Base-by-base conservation (phyloP, 2,797 vertebrate genomes). In the Leptodactylus fallax region DNA sequence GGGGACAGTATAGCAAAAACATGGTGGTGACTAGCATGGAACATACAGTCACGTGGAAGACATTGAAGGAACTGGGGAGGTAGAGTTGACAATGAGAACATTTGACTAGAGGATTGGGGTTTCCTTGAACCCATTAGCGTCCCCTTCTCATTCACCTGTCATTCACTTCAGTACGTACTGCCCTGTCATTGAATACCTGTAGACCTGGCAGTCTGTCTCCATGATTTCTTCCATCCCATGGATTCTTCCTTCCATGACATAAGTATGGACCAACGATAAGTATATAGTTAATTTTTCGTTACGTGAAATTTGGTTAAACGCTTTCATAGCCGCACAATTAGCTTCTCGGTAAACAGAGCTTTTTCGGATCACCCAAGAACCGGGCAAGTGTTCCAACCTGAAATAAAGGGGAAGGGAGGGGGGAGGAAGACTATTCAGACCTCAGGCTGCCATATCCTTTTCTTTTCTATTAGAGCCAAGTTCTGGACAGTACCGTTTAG, bases 401-500 rank as follows among this genome's bases (percentile, higher is more conserved):
- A 77, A 56, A 84, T 58, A 84, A 77, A 19, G 19, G 69, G 11
- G 7, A 60, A 47, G 11, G 17, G 63, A 36, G 81, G 81, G 81
- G 47, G 49, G 81, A 51, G 49, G 49, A 23, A 58, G 47, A 23
- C 21, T 49, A 23, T 76, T 76, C 27, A 76, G 88, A 90, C 88
- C 88, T 90, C 87, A 91, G 91, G 47, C 60, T 88, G 85, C 85
- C 82, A 87, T 27, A 0, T 87, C 85, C 89, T 86, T 79, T 87
- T 51, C 82, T 79, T 83, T 69, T 86, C 51, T 51, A 16, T 23
- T 84, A 81, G 74, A 91, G 90, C 90, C 87, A 90, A 88, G 83
- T 87, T 81, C 83, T 86, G 88, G 91, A 90, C 63, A 85, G 90
- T 47, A 63, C 78, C 0, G 1, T 88, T 91, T 83, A 88, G 76